Percentiles rank a stretch among this genome's conserved stretches.
phyloP scores from a whole-genome alignment of 2,113 vertebrate genomes.

The Hyperoodon ampullatus region DNA sequence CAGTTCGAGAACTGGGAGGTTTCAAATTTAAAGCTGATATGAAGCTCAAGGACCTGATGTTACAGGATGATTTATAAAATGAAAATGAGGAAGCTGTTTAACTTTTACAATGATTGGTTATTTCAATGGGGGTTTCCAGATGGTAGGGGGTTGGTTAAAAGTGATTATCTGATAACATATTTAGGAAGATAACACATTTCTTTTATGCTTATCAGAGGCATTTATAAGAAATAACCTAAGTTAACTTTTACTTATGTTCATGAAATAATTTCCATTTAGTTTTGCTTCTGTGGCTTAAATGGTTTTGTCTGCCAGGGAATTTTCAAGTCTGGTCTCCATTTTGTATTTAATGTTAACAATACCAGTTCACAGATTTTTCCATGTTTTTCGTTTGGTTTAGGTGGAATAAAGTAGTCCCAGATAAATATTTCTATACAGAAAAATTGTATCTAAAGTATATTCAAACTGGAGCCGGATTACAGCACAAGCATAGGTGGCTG shows the following conservation, averaged over 20 bases:
- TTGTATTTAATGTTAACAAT: not conserved
- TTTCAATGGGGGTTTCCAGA: not conserved
- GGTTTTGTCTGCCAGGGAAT: not conserved
- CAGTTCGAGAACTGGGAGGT: not conserved
- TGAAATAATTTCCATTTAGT: not conserved
- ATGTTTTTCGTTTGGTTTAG: slow-evolving; percentile 11
- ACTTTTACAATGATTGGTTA: not conserved
- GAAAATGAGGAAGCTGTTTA: not conserved
- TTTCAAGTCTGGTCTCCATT: not conserved
- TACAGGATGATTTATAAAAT: not conserved
- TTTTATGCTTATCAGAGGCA: not conserved
- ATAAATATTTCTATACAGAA: not conserved
- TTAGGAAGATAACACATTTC: not conserved
- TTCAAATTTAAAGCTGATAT: not conserved
- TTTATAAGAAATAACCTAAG: not conserved
- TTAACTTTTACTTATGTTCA: not conserved
- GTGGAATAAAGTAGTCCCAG: not conserved
- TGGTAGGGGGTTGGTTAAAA: not conserved
- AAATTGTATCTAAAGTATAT: not conserved
- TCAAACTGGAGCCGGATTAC: not conserved
- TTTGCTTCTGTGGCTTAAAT: not conserved
- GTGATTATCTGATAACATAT: not conserved
- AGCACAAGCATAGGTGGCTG: not conserved
- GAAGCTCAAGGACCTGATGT: not conserved
- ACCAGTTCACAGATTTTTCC: not conserved